Conservation (phyloP, 2,888 invertebrate genomes). For the Ophioninae sp. region DNA sequence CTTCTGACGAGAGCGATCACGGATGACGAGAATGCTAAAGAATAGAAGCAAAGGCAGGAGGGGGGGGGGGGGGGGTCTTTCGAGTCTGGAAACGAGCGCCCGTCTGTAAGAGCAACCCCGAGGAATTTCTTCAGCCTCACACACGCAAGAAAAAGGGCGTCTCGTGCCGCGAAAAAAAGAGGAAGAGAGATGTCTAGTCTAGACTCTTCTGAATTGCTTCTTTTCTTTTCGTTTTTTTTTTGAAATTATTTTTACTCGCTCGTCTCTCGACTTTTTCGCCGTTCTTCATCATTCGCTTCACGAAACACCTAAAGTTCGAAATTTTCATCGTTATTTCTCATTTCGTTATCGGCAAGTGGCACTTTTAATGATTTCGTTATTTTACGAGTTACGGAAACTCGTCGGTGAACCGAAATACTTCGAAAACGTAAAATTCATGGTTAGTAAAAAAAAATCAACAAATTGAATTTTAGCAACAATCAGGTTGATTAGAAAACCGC, state of each 20-base stretch:
- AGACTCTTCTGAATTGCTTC: constrained; percentile 22
- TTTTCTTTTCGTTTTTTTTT: constrained; percentile 29
- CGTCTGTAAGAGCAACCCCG: constrained; percentile 16
- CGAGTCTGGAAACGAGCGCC: constrained; percentile 34
- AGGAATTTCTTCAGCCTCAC: constrained; percentile 34
- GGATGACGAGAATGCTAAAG: constrained; percentile 50
- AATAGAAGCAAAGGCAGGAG: constrained; percentile 2
- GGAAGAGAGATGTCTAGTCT: constrained; percentile 28
- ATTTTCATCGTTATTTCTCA: too few species aligned
- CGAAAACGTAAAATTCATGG: too few species aligned
- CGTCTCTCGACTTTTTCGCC: neutral
- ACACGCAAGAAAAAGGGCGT: constrained; percentile 1
- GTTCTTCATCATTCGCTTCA: neutral
- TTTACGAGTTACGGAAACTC: too few species aligned
- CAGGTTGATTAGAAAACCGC: too few species aligned
- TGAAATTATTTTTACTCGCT: neutral
- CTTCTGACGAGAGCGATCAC: constrained; percentile 39
- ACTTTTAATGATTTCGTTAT: too few species aligned
- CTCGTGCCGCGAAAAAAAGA: constrained; percentile 12
- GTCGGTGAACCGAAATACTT: too few species aligned
- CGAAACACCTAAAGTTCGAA: too few species aligned
- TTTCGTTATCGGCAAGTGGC: too few species aligned
- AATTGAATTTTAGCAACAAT: too few species aligned
- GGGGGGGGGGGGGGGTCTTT: too few species aligned
- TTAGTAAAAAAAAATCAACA: too few species aligned